A percentile compares a stretch with the other conserved stretches of the same genome.
phyloP scores from a whole-genome alignment of 2,888 invertebrate genomes.

The Caenorhabditis japonica region DNA sequence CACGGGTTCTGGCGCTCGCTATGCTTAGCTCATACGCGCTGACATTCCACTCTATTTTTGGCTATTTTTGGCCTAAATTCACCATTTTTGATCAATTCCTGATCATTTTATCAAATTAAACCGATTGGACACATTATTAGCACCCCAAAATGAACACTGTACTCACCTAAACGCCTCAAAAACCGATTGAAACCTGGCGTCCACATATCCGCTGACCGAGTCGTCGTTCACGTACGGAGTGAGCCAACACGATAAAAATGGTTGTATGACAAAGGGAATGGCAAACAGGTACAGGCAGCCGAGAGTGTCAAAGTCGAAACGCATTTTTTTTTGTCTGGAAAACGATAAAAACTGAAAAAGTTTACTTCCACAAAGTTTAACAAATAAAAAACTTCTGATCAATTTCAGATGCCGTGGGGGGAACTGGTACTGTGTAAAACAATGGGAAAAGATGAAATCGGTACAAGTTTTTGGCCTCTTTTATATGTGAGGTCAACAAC shows the following conservation, averaged over 20 bases:
- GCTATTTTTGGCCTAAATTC: too few species aligned
- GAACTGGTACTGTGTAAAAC: background rate
- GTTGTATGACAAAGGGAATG: slow-evolving; percentile 44
- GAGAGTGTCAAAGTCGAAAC: slow-evolving; percentile 41
- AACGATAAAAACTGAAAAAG: too few species aligned
- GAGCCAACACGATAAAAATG: slow-evolving; percentile 49
- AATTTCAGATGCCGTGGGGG: background rate
- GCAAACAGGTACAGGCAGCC: slow-evolving; percentile 39
- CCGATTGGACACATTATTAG: too few species aligned
- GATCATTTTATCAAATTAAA: too few species aligned
- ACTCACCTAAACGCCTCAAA: slow-evolving; percentile 60
- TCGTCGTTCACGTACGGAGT: slow-evolving; percentile 55
- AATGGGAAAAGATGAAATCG: slow-evolving; percentile 2
- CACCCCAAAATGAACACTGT: background rate
- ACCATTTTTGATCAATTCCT: too few species aligned
- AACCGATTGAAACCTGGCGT: slow-evolving; percentile 50
- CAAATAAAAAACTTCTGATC: background rate
- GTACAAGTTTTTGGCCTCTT: slow-evolving; percentile 8
- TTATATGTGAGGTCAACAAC: slow-evolving; percentile 5
- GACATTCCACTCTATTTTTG: too few species aligned
- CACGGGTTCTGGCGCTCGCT: too few species aligned
- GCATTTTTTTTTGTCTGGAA: too few species aligned
- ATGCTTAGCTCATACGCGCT: too few species aligned
- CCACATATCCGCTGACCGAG: slow-evolving; percentile 56
- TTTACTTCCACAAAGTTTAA: too few species aligned